phyloP scores from a whole-genome alignment of 2,797 vertebrate species.

The Tadarida brasiliensis region DNA sequence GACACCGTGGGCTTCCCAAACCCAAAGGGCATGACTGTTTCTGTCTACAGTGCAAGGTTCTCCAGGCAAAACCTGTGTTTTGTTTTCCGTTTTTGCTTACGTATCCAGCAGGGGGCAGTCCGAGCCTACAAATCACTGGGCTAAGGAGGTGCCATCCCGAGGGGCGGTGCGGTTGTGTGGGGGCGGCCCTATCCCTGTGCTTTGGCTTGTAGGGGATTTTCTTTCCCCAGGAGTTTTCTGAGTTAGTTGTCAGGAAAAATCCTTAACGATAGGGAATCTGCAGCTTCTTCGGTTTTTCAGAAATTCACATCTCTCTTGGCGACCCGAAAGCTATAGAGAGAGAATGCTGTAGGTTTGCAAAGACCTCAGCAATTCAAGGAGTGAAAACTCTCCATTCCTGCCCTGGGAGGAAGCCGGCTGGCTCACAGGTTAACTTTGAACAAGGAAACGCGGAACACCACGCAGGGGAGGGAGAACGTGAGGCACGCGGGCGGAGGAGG shows the following conservation, averaged over 20 bases:
- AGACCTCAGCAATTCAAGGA: too few species aligned
- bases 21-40: accelerated
- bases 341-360: accelerated
- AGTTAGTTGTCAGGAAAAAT: neutral
- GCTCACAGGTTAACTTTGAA: neutral
- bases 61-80: neutral
- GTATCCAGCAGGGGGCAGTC: conserved; percentile 82
- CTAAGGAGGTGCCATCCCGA: accelerated
- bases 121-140: neutral
- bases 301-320: neutral
- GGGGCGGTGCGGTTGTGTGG: accelerated
- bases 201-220: accelerated
- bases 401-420: accelerated
- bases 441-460: accelerated
- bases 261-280: accelerated
- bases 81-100: neutral
- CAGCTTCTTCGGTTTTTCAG: neutral
- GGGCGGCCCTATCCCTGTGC: accelerated
- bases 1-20: accelerated
- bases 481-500: neutral
- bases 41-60: accelerated
- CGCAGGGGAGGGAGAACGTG: accelerated
- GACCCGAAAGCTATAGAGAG: neutral
- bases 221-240: neutral
- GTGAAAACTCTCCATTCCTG: accelerated